phyloP scores from a whole-genome alignment of 1,140 invertebrate species.

The Triops longicaudatus region DNA sequence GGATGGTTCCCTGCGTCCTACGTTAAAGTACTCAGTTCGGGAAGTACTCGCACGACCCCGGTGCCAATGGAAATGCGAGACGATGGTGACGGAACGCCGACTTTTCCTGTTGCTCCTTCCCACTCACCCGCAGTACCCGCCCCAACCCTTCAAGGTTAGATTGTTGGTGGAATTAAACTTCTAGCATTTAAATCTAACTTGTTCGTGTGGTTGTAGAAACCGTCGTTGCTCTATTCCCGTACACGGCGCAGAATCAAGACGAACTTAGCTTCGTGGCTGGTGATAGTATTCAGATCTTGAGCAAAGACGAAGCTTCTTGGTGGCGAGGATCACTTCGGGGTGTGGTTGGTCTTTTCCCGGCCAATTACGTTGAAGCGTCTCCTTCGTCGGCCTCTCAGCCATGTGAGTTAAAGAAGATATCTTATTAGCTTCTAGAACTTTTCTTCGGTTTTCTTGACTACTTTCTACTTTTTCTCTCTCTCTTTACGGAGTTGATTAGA shows the following conservation, averaged over 20 bases:
- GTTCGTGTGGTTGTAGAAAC: slow-evolving; percentile 54
- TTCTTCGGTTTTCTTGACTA: not conserved
- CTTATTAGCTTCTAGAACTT: not conserved
- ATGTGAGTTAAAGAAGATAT: not conserved
- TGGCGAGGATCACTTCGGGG: slow-evolving; percentile 90
- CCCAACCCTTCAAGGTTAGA: slow-evolving; percentile 27
- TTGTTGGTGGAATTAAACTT: not conserved
- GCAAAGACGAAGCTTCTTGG: slow-evolving; percentile 88
- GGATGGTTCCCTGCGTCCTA: slow-evolving; percentile 98
- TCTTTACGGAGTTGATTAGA: slow-evolving; percentile 13
- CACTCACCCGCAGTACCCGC: slow-evolving; percentile 30
- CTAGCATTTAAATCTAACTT: slow-evolving; percentile 17
- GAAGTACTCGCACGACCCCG: slow-evolving; percentile 36
- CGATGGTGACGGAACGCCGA: slow-evolving; percentile 32
- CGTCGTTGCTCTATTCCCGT: slow-evolving; percentile 86
- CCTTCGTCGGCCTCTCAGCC: slow-evolving; percentile 47
- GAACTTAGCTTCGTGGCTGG: slow-evolving; percentile 90
- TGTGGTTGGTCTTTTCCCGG: slow-evolving; percentile 77
- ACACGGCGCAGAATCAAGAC: slow-evolving; percentile 85
- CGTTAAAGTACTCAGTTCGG: slow-evolving; percentile 64
- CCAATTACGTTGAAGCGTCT: slow-evolving; percentile 73
- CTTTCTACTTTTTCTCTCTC: slow-evolving; percentile 23
- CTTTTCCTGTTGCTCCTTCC: slow-evolving; percentile 31
- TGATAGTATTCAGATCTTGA: slow-evolving; percentile 82
- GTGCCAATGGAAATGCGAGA: slow-evolving; percentile 25